These are phyloP conservation scores for Actinemys pallida DNA, from an alignment of 2,113 vertebrate genomes.

Conservation along the genomic window DNA sequence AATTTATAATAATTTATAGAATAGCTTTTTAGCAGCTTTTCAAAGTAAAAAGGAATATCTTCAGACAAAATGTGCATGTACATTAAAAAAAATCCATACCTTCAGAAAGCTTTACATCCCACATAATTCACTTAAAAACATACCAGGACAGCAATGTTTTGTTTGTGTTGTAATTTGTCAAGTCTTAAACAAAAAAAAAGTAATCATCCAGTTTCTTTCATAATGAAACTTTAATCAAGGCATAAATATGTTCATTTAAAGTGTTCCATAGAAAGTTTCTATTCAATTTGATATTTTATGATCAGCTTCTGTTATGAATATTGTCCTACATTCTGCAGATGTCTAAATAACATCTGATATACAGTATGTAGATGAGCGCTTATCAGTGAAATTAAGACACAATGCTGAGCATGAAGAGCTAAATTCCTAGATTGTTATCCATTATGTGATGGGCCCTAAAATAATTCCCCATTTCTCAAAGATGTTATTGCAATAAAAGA, in stretches of 20 bases:
- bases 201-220: not conserved
- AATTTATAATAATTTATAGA: not conserved
- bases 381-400: not conserved
- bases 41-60: conserved; percentile 13
- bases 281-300: not conserved
- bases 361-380: not conserved
- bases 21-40: not conserved
- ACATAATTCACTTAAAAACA: not conserved
- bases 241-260: not conserved
- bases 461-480: not conserved
- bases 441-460: not conserved
- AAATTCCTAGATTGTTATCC: not conserved
- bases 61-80: not conserved
- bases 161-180: not conserved
- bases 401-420: not conserved
- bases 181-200: not conserved
- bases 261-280: not conserved
- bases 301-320: fast-evolving
- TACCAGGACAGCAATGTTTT: not conserved
- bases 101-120: not conserved
- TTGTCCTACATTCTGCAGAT: not conserved
- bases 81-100: not conserved
- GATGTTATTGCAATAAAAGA: fast-evolving
- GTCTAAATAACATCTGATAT: not conserved
- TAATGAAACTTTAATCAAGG: not conserved